Evolutionary conservation across 2,113 vertebrate genomes (phyloP).

Genomic region (Carassius auratus): DNA sequence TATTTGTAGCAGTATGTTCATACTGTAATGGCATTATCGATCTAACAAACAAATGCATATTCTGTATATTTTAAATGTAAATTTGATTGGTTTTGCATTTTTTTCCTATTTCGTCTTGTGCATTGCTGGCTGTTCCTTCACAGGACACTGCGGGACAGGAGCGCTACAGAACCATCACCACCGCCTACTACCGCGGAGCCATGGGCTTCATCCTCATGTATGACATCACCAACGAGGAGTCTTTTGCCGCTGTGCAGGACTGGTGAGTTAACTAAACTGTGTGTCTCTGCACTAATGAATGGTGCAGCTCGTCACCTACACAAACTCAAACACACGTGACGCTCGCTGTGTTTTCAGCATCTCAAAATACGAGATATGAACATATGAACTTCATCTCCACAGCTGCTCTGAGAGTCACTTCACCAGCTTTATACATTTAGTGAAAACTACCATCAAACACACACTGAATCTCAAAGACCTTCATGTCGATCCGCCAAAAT

Average conservation of each 20-base stretch:
- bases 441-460: too few relatives aligned
- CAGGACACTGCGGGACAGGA: slow-evolving; percentile 98
- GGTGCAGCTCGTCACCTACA: too few relatives aligned
- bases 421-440: too few relatives aligned
- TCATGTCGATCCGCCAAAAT: too few relatives aligned
- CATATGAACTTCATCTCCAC: too few relatives aligned
- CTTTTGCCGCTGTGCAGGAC: slow-evolving; percentile 85
- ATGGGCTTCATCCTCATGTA: slow-evolving; percentile 90
- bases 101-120: not conserved
- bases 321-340: too few relatives aligned
- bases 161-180: slow-evolving; percentile 95
- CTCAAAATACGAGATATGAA: too few relatives aligned
- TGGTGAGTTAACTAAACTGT: slow-evolving; percentile 78
- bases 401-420: too few relatives aligned
- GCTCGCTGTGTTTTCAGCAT: too few relatives aligned
- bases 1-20: not conserved
- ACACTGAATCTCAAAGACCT: too few relatives aligned
- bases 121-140: slow-evolving; percentile 22
- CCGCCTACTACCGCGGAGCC: slow-evolving; percentile 95
- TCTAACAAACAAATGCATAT: not conserved
- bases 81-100: not conserved
- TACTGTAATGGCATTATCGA: not conserved
- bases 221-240: slow-evolving; percentile 81
- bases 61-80: not conserved
- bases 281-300: too few relatives aligned